Percentiles rank a stretch among this genome's conserved stretches.
Evolutionary conservation across 2,797 vertebrate genomes (phyloP).

Genomic region (Dendrocincla fuliginosa): DNA sequence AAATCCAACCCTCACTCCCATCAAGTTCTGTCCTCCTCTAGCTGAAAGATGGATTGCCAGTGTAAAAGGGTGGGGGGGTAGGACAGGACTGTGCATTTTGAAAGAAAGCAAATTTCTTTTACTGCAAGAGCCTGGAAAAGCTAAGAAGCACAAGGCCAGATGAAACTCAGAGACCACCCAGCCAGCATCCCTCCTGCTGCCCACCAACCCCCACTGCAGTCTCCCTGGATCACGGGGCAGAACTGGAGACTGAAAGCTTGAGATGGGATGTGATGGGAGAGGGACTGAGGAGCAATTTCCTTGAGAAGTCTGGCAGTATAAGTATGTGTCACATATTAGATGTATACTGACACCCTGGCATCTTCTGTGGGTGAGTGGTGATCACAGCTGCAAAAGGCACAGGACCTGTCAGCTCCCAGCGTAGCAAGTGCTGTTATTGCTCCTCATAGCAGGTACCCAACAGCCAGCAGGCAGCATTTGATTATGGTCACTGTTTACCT

Average conservation of each 20-base stretch:
- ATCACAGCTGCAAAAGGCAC: not conserved
- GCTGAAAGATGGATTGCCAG: not conserved
- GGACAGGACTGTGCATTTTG: too few species aligned
- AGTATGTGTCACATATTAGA: fast-evolving
- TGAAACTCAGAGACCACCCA: not conserved
- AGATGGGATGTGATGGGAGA: not conserved
- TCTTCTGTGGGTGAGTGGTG: fast-evolving
- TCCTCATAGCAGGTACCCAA: not conserved
- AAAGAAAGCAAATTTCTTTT: not conserved
- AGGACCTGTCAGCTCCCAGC: not conserved
- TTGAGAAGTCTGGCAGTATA: fast-evolving
- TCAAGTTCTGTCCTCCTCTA: not conserved
- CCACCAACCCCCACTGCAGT: not conserved
- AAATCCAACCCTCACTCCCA: not conserved
- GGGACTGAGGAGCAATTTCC: not conserved
- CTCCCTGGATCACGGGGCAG: fast-evolving
- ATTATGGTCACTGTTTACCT: not conserved
- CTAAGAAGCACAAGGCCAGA: not conserved
- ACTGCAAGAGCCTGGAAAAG: not conserved
- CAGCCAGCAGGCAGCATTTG: not conserved
- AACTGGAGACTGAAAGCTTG: fast-evolving
- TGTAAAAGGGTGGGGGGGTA: not conserved
- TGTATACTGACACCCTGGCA: fast-evolving
- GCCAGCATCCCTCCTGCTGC: not conserved
- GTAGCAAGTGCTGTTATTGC: not conserved